phyloP scores from a whole-genome alignment of 2,113 vertebrate species.

The Laticauda laticaudata region DNA sequence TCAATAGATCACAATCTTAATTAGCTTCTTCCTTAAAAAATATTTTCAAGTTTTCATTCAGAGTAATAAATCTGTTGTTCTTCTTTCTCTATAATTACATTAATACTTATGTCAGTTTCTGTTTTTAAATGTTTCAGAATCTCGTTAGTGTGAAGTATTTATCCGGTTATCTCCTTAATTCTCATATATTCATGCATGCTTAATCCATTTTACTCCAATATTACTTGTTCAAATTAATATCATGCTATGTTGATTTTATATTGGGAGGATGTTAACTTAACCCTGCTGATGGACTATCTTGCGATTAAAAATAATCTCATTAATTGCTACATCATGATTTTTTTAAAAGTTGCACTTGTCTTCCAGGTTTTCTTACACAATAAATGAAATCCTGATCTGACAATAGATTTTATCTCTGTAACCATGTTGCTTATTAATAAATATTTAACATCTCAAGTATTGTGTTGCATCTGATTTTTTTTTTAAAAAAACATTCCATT shows the following conservation, averaged over 20 bases:
- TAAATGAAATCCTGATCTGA: slow-evolving; percentile 25
- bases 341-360: slow-evolving; percentile 28
- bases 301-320: slow-evolving; percentile 4
- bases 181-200: background rate
- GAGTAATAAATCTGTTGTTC: slow-evolving; percentile 54
- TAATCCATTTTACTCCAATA: background rate
- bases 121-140: background rate
- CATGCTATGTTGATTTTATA: slow-evolving; percentile 18
- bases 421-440: slow-evolving; percentile 57
- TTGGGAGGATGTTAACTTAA: slow-evolving; percentile 35
- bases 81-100: slow-evolving; percentile 29
- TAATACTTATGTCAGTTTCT: slow-evolving; percentile 45
- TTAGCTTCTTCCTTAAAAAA: slow-evolving; percentile 18
- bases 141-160: slow-evolving; percentile 32
- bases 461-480: slow-evolving; percentile 18
- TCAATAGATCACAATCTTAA: background rate
- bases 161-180: background rate
- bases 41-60: slow-evolving; percentile 43
- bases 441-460: slow-evolving; percentile 48
- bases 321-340: background rate
- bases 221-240: slow-evolving; percentile 38
- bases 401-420: slow-evolving; percentile 49
- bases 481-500: background rate
- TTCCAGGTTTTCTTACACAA: slow-evolving; percentile 18
- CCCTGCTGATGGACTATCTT: slow-evolving; percentile 16